Conservation (phyloP, 1,140 invertebrate genomes). For the Chironomus tepperi region DNA sequence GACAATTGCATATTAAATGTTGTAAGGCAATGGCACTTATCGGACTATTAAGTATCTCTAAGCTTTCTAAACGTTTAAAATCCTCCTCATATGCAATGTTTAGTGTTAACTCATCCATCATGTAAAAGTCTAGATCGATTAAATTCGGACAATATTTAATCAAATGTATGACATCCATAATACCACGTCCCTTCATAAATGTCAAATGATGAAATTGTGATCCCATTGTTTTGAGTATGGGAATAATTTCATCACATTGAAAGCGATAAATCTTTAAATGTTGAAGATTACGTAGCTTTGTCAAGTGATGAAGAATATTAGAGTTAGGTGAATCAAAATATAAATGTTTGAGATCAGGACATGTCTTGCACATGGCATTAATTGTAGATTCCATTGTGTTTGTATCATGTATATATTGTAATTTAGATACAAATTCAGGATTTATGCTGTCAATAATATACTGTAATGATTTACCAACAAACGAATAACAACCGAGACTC, state of each 20-base stretch:
- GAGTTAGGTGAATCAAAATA: slow-evolving; percentile 50
- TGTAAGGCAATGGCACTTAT: slow-evolving; percentile 46
- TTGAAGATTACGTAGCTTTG: slow-evolving; percentile 40
- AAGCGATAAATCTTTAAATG: slow-evolving; percentile 54
- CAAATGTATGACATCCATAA: slow-evolving; percentile 50
- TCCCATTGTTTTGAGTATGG: slow-evolving; percentile 47
- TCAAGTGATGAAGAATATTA: slow-evolving; percentile 44
- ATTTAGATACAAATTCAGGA: slow-evolving; percentile 45
- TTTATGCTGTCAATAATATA: slow-evolving; percentile 45
- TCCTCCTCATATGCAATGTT: slow-evolving; percentile 45
- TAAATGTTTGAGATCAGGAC: slow-evolving; percentile 50
- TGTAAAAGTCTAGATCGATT: slow-evolving; percentile 50
- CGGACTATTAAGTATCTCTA: slow-evolving; percentile 53
- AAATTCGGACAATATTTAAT: slow-evolving; percentile 47
- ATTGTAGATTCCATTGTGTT: slow-evolving; percentile 46
- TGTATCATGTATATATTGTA: slow-evolving; percentile 53
- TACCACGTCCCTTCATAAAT: slow-evolving; percentile 47
- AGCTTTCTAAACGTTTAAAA: slow-evolving; percentile 50
- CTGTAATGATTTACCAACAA: slow-evolving; percentile 49
- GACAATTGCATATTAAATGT: slow-evolving; percentile 46
- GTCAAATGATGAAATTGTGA: slow-evolving; percentile 49
- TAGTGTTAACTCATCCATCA: slow-evolving; percentile 42
- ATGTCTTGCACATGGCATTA: slow-evolving; percentile 47
- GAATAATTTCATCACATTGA: slow-evolving; percentile 48
- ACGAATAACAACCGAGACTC: slow-evolving; percentile 52